These are phyloP conservation scores for Otolemur crassicaudatus DNA, from an alignment of 2,797 vertebrate genomes.

Conservation along the genomic window DNA sequence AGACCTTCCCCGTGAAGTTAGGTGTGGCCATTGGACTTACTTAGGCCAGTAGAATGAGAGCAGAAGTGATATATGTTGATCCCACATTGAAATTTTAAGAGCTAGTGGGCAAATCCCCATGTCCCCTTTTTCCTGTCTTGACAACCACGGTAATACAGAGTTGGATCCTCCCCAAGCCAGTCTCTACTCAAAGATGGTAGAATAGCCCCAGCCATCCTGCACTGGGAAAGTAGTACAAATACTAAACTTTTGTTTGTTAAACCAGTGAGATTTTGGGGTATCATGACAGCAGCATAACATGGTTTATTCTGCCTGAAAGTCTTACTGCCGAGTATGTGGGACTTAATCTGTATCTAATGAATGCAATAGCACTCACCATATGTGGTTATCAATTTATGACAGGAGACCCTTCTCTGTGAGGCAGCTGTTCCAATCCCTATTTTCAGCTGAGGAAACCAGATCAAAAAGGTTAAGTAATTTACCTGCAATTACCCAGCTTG, in stretches of 20 bases:
- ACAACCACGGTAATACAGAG: background rate
- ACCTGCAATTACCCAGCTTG: slow-evolving; percentile 4
- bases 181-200: background rate
- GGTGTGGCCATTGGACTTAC: background rate
- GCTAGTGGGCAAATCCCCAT: background rate
- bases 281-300: background rate
- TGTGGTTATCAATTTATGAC: background rate
- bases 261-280: background rate
- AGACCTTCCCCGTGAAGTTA: background rate
- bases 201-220: background rate
- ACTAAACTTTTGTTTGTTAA: background rate
- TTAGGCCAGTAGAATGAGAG: background rate
- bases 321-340: background rate
- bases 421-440: background rate
- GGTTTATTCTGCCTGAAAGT: background rate
- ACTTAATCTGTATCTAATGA: background rate
- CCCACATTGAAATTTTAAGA: background rate
- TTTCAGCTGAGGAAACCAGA: background rate
- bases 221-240: background rate
- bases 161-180: background rate
- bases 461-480: background rate
- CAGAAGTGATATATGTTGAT: background rate
- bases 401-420: background rate
- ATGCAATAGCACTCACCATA: background rate
- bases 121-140: background rate